These are phyloP conservation scores for Prochilodus magdalenae DNA, from an alignment of 2,113 vertebrate species.

Conservation along the genomic window DNA sequence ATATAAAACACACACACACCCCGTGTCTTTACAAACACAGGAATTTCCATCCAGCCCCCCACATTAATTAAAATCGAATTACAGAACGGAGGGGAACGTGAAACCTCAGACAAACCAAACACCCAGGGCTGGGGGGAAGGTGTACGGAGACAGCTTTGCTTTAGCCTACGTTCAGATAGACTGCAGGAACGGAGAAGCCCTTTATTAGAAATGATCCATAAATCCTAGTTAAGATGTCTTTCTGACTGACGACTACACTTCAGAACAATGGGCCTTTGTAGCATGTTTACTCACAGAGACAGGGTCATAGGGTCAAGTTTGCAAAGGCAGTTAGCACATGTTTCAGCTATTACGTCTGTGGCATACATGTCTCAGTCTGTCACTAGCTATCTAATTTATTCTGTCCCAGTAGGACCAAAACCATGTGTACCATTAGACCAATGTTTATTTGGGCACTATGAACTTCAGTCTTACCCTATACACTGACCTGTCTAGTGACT, in stretches of 20 bases:
- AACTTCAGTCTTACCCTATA: too few relatives aligned
- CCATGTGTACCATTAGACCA: too few relatives aligned
- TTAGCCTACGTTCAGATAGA: not conserved
- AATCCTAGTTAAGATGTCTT: not conserved
- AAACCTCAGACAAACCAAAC: slow-evolving; percentile 63
- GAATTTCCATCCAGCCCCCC: slow-evolving; percentile 70
- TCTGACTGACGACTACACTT: not conserved
- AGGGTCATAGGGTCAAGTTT: not conserved
- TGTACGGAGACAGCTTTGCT: slow-evolving; percentile 29
- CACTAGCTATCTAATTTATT: too few relatives aligned
- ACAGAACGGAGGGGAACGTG: slow-evolving; percentile 59
- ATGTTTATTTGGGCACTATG: too few relatives aligned
- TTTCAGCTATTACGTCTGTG: not conserved
- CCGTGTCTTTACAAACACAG: slow-evolving; percentile 67
- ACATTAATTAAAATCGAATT: slow-evolving; percentile 83
- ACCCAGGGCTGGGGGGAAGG: slow-evolving; percentile 56
- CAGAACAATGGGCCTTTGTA: not conserved
- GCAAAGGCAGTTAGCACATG: not conserved
- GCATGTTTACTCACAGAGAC: too few relatives aligned
- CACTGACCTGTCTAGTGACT: too few relatives aligned
- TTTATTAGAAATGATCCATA: not conserved
- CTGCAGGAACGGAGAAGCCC: not conserved
- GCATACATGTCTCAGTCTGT: too few relatives aligned
- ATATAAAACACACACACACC: slow-evolving; percentile 58
- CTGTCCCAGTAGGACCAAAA: too few relatives aligned